These are phyloP conservation scores for Alouatta caraya DNA, from an alignment of 2,797 vertebrate species.

Conservation along the genomic window DNA sequence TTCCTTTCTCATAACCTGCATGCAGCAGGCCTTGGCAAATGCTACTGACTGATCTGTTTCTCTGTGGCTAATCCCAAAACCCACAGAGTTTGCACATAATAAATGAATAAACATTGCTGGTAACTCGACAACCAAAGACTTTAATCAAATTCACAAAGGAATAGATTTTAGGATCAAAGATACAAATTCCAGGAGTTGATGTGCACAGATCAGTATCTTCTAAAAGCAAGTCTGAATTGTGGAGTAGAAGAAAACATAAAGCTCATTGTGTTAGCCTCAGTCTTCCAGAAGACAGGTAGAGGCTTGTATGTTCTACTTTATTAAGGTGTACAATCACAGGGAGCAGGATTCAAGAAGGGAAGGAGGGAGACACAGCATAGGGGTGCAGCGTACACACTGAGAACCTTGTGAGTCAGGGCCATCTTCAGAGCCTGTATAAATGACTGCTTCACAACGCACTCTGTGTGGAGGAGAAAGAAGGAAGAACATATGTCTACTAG, in stretches of 20 bases:
- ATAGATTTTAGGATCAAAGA: not conserved
- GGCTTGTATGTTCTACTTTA: not conserved
- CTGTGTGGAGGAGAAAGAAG: not conserved
- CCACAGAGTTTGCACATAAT: not conserved
- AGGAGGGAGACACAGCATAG: not conserved
- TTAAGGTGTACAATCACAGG: not conserved
- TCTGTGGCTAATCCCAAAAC: not conserved
- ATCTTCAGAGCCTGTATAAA: not conserved
- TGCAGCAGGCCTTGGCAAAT: not conserved
- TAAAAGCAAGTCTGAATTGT: not conserved
- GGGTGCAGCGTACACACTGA: too few relatives aligned
- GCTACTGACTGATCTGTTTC: not conserved
- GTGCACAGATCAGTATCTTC: not conserved
- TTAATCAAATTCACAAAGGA: slow-evolving; percentile 21
- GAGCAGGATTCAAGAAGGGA: not conserved
- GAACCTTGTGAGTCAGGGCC: not conserved
- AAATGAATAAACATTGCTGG: not conserved
- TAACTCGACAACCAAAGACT: not conserved
- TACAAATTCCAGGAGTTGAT: not conserved
- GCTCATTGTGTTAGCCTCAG: not conserved
- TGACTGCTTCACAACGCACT: not conserved
- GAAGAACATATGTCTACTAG: not conserved
- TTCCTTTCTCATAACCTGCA: not conserved
- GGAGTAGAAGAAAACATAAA: not conserved
- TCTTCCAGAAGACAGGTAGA: not conserved